Evolutionary conservation across 2,888 invertebrate species (phyloP).

Genomic region (Frankliniella fusca): DNA sequence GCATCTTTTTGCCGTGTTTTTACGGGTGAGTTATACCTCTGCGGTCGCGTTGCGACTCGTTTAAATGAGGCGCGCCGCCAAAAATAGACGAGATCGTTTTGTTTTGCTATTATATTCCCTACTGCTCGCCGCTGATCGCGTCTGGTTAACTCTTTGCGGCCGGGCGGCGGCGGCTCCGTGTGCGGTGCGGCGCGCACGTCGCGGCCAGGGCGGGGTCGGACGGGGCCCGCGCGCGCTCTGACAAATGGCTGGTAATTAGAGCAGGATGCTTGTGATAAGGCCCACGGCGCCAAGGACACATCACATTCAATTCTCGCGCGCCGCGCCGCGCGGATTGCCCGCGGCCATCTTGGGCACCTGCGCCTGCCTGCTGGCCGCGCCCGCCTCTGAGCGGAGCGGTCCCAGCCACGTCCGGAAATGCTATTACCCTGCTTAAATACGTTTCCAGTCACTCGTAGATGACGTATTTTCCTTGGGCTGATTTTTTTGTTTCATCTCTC

Average conservation of each 20-base stretch:
- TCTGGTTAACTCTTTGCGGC: background rate
- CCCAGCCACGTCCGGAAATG: too few species aligned
- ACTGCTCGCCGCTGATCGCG: background rate
- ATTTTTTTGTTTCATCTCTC: background rate
- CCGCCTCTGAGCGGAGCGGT: too few species aligned
- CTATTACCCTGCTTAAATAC: too few species aligned
- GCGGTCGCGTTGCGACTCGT: too few species aligned
- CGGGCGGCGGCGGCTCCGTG: background rate
- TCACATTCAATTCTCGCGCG: conserved; percentile 7
- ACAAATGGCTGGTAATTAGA: background rate
- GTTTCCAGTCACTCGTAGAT: background rate
- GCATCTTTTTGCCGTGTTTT: background rate
- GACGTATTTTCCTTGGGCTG: background rate
- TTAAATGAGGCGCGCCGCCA: too few species aligned
- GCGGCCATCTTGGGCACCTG: conserved; percentile 3
- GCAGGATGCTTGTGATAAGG: background rate
- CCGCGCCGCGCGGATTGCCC: background rate
- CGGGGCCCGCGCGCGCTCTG: background rate
- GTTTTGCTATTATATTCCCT: too few species aligned
- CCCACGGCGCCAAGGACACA: background rate
- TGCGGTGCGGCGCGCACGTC: background rate
- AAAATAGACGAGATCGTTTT: too few species aligned
- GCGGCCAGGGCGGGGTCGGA: too few species aligned
- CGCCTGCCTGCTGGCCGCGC: background rate
- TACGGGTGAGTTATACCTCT: background rate